Base-by-base conservation (phyloP, 1,140 invertebrate species). In the Heliothis virescens region DNA sequence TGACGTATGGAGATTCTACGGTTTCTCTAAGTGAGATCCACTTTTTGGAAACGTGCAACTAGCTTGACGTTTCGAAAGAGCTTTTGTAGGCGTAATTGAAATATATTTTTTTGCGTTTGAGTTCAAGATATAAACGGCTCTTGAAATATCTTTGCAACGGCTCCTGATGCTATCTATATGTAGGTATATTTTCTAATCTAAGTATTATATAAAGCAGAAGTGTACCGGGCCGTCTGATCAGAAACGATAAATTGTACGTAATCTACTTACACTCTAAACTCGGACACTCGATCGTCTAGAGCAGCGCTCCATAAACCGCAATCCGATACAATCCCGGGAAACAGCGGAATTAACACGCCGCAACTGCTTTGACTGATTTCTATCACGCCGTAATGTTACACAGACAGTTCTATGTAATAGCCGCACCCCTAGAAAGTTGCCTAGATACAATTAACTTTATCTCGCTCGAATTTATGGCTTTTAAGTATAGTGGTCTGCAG, bases 271-370 rank as follows among this genome's bases (percentile, higher is more conserved):
- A n/a, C 16, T 29, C 13, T 55, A 57, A 57, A 57, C 13, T 62
- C 74, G 21, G 47, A 65, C 62, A 78, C 60, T 77, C 69, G 55
- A 50, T 57, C 52, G 77, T 81, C 34, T 47, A 65, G 86, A 87
- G 83, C 67, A 84, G 78, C 78, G 83, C 73, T 85, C 87, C 84
- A 87, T 90, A 89, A 86, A 90, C 86, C 83, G 90, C 87, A 90
- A 89, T 88, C 83, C 82, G 88, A 91, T 90, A 91, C 85, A 89
- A 90, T 92, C 87, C 79, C 83, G 82, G 83, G 81, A 90, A 91
- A 87, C 85, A 81, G 84, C 78, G 82, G 85, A 85, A 89, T 87
- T 90, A 85, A 87, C 86, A 83, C 82, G 85, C 80, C 78, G 79
- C 72, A 74, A 81, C 82, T 79, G 81, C 82, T 88, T 89, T 87